Evolutionary conservation across 2,888 invertebrate species (phyloP).

Genomic region (Callosobruchus maculatus): DNA sequence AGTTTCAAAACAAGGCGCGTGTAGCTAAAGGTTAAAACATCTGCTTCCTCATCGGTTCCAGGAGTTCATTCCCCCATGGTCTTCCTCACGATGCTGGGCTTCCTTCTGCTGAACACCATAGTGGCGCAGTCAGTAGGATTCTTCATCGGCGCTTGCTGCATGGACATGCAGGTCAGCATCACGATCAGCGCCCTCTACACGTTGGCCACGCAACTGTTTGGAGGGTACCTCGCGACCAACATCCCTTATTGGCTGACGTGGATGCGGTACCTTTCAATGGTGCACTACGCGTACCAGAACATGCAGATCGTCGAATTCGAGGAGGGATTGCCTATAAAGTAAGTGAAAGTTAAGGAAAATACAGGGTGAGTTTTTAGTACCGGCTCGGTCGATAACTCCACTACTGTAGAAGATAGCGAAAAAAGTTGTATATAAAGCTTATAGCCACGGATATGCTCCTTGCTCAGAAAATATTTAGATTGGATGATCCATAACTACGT

Average conservation of each 20-base stretch:
- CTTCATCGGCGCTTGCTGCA: constrained; percentile 73
- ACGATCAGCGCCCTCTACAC: constrained; percentile 75
- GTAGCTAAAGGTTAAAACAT: not conserved
- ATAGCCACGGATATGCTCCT: too few species aligned
- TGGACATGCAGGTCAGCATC: constrained; percentile 74
- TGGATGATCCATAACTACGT: too few species aligned
- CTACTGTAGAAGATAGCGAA: too few species aligned
- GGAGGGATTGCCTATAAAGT: constrained; percentile 66
- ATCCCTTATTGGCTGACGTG: constrained; percentile 71
- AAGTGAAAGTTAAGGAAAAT: constrained; percentile 40
- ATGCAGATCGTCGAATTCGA: constrained; percentile 77
- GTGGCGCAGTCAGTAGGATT: constrained; percentile 77
- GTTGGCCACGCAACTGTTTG: constrained; percentile 71
- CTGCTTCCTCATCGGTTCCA: constrained; percentile 9
- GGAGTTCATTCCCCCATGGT: constrained; percentile 59
- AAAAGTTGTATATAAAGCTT: too few species aligned
- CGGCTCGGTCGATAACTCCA: too few species aligned
- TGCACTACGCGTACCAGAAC: constrained; percentile 77
- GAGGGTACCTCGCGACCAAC: constrained; percentile 70
- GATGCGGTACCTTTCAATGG: constrained; percentile 72
- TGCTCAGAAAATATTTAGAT: too few species aligned
- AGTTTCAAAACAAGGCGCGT: too few species aligned
- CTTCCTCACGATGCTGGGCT: constrained; percentile 65
- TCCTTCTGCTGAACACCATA: constrained; percentile 67
- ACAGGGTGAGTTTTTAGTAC: too few species aligned